Conservation (phyloP, 2,797 vertebrate genomes). For the Dryobates pubescens region DNA sequence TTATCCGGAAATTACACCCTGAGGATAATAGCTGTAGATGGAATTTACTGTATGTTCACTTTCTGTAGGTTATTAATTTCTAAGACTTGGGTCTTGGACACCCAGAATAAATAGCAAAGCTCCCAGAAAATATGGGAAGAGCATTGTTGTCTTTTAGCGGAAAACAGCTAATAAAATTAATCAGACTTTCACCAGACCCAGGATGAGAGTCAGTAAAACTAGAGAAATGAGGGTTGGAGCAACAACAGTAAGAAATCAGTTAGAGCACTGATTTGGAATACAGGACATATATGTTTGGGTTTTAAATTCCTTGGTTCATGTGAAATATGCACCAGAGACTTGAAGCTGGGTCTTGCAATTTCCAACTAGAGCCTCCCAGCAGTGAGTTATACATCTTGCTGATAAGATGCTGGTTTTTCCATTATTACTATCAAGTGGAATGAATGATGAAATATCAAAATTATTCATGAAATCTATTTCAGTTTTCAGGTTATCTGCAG, state of each 20-base stretch:
- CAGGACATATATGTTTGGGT: not conserved
- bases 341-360: not conserved
- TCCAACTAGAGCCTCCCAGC: not conserved
- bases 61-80: not conserved
- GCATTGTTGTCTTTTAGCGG: not conserved
- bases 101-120: not conserved
- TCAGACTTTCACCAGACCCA: not conserved
- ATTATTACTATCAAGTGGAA: not conserved
- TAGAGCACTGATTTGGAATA: not conserved
- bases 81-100: not conserved
- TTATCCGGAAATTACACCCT: not conserved
- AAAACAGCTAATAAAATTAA: not conserved
- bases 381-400: not conserved
- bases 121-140: not conserved
- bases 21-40: not conserved
- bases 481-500: not conserved
- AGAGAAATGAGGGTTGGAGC: not conserved
- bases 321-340: not conserved
- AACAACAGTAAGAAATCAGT: not conserved
- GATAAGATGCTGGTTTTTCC: not conserved
- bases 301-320: not conserved
- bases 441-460: not conserved
- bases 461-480: not conserved
- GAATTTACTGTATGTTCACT: not conserved
- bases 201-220: not conserved